A percentile compares a stretch with the other conserved stretches of the same genome.
phyloP scores from a whole-genome alignment of 2,113 vertebrate genomes.

The Petrocephalus zakoni region DNA sequence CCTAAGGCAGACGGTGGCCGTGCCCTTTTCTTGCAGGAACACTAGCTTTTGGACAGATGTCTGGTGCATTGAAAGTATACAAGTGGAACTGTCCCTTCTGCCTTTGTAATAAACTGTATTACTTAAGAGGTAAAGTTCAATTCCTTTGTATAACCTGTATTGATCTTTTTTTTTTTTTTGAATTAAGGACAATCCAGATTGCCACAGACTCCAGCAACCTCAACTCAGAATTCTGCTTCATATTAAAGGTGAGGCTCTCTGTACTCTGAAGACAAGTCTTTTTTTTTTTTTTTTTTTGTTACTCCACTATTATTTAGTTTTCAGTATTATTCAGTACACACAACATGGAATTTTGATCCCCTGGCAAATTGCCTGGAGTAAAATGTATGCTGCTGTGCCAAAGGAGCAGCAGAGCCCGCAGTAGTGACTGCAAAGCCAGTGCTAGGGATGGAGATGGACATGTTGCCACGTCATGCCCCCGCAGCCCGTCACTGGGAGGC shows the following conservation, averaged over 20 bases:
- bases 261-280: background rate
- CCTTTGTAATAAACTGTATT: background rate
- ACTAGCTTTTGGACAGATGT: background rate
- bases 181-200: constrained; percentile 87
- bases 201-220: constrained; percentile 83
- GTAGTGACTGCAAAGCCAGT: background rate
- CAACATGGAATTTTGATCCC: background rate
- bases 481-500: background rate
- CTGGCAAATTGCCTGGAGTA: background rate
- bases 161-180: background rate
- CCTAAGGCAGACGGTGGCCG: background rate
- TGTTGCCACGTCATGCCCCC: background rate
- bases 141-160: background rate
- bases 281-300: background rate
- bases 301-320: background rate
- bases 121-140: background rate
- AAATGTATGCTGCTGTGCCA: background rate
- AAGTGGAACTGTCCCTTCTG: background rate
- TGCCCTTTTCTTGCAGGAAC: background rate
- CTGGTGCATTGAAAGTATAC: background rate
- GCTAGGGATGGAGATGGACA: background rate
- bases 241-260: constrained; percentile 77
- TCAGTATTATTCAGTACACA: too few relatives aligned
- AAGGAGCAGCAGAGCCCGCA: background rate
- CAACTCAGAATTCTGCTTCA: constrained; percentile 96